These are phyloP conservation scores for Clarias fuscus DNA, from an alignment of 2,797 vertebrate species.

Conservation along the genomic window DNA sequence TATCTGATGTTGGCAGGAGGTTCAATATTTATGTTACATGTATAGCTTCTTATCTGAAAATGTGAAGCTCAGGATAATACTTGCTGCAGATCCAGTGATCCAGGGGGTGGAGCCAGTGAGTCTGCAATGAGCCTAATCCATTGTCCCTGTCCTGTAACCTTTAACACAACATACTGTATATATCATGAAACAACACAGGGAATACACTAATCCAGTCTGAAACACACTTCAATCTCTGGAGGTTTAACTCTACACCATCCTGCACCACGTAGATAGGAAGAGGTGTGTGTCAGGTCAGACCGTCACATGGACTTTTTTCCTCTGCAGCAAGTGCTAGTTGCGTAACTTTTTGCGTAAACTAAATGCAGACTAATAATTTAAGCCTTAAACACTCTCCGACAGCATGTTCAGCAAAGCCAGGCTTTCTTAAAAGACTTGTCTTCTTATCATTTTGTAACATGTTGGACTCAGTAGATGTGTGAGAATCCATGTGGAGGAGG, in stretches of 20 bases:
- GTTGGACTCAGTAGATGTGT: too few species aligned
- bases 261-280: neutral
- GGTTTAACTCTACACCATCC: neutral
- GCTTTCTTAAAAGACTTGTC: neutral
- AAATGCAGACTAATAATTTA: neutral
- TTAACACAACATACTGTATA: too few species aligned
- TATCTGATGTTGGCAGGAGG: constrained; percentile 8
- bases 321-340: neutral
- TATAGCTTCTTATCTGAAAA: neutral
- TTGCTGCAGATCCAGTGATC: neutral
- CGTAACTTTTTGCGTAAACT: neutral
- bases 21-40: neutral
- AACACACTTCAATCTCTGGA: neutral
- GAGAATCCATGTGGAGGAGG: constrained; percentile 2
- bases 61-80: neutral
- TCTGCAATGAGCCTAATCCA: neutral
- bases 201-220: neutral
- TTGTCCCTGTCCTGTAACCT: neutral
- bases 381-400: neutral
- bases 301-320: neutral
- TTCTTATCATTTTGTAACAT: neutral
- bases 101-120: neutral
- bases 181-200: neutral
- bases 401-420: neutral
- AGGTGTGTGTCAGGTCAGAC: neutral